phyloP scores from a whole-genome alignment of 2,797 vertebrate species.

The Falco naumanni region DNA sequence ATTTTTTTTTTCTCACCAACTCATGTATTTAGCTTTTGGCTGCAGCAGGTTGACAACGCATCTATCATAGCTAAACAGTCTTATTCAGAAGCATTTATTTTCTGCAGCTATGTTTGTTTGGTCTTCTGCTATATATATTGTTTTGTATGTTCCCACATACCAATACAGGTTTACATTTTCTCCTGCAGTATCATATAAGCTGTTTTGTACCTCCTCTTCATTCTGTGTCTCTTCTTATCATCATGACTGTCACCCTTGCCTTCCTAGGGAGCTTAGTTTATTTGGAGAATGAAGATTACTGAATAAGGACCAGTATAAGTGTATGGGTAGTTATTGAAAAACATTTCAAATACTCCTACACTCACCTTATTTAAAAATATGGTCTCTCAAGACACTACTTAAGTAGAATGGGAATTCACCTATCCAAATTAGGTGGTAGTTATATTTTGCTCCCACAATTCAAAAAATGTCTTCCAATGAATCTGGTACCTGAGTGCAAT shows the following conservation, averaged over 20 bases:
- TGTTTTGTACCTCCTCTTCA: neutral
- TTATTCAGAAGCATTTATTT: constrained; percentile 55
- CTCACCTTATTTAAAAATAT: neutral
- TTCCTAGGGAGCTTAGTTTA: neutral
- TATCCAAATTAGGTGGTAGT: neutral
- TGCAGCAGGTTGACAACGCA: constrained; percentile 50
- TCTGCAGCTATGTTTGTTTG: neutral
- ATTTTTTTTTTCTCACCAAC: constrained; percentile 10
- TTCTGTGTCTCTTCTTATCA: neutral
- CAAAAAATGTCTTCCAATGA: neutral
- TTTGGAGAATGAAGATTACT: neutral
- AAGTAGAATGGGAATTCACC: neutral
- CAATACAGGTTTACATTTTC: neutral
- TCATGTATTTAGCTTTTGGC: constrained; percentile 59
- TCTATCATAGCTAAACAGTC: constrained; percentile 62
- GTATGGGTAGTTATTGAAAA: neutral
- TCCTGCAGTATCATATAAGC: no score
- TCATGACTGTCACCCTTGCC: neutral
- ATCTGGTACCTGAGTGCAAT: neutral
- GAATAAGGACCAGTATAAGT: fast-evolving
- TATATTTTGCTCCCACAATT: neutral
- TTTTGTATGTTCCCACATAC: neutral
- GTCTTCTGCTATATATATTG: neutral
- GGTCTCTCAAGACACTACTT: neutral
- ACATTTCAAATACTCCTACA: neutral